Conservation (phyloP, 2,888 invertebrate species). For the Tipula unca region DNA sequence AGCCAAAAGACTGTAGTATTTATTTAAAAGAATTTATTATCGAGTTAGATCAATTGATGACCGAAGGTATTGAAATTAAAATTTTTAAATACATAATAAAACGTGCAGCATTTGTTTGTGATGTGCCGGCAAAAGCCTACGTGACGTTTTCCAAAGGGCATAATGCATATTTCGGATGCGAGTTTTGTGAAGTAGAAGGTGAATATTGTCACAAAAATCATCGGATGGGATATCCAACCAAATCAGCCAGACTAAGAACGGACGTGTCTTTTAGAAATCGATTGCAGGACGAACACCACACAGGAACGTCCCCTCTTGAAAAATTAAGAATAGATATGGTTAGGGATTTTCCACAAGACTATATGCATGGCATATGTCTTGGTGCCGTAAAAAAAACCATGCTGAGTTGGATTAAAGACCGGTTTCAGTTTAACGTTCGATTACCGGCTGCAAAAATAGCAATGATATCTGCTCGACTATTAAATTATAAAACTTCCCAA, state of each 20-base stretch:
- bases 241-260: not conserved
- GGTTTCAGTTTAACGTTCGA: not conserved
- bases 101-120: no score
- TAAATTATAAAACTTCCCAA: no score
- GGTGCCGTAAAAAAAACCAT: not conserved
- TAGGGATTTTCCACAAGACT: not conserved
- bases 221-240: not conserved
- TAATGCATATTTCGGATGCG: no score
- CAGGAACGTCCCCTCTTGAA: not conserved
- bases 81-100: no score
- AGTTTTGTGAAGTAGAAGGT: no score
- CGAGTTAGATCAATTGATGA: no score
- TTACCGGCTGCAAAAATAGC: not conserved
- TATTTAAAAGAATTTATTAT: no score
- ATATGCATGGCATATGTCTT: slow-evolving; percentile 15
- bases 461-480: no score
- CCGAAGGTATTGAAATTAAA: no score
- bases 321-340: slow-evolving; percentile 9
- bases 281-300: not conserved
- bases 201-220: slow-evolving; percentile 9
- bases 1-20: no score
- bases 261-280: not conserved
- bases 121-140: no score
- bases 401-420: not conserved
- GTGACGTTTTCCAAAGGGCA: no score